Base-by-base conservation (phyloP, 2,113 vertebrate species). In the Sinocyclocheilus rhinocerous region DNA sequence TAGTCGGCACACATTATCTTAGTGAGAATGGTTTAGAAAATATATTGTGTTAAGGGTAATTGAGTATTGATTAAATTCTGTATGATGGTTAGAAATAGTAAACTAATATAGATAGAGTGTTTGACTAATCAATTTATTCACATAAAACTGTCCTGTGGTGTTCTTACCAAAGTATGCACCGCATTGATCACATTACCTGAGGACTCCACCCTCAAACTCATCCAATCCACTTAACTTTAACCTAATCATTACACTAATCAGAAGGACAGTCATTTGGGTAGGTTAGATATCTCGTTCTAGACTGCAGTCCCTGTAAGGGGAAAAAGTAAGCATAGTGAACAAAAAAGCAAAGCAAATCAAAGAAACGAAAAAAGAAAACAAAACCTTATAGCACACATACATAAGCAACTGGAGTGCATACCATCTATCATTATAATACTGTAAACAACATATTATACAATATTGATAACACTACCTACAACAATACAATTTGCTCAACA, bases 401-500 rank as follows among this genome's bases (percentile, higher is more conserved):
- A 65, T 57, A 76, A 83, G 50, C 79, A 63, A 73, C 10, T 81
- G n/a, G 61, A 84, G 52, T 39, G 57, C 26, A 76, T 81, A 48
- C 76, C 84, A 76, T 83, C 70, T 52, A 75, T 80, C 83, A 45
- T 81, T 69, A 76, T 67, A 69, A 69, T 88, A 89, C 61, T 24
- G 77, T 84, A 52, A 86, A 72, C 70, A 84, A 84, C 81, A 80
- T 84, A 85, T 83, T 82, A 65, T 79, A 88, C 81, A 81, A 78
- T 72, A 84, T 84, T 84, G 45, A 86, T 65, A 86, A 84, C 81
- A 86, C 81, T 59, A 86, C 39, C 75, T 81, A 86, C 55, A 59
- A 59, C 61, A 77, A 69, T 82, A 84, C 77, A 81, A 78, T 81
- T 73, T 82, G 80, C 69, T 85, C 45, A 69, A 84, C 86, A 84